Evolutionary conservation across 2,797 vertebrate genomes (phyloP).

Genomic region (Lemur catta): DNA sequence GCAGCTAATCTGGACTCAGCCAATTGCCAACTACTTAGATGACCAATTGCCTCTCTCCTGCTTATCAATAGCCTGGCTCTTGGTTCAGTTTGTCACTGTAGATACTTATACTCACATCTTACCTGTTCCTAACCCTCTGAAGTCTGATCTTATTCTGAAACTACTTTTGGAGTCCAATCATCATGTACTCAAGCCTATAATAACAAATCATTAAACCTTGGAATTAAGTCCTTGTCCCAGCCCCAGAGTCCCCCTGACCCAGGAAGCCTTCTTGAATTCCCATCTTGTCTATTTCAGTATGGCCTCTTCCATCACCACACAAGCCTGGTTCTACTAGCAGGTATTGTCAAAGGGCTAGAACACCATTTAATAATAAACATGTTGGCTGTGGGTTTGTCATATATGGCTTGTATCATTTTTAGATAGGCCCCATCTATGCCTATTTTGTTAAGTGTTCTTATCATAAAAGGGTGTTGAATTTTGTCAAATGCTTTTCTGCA

Average conservation of each 20-base stretch:
- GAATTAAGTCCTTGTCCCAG: background rate
- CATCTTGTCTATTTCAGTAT: background rate
- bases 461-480: no score
- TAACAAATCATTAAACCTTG: conserved; percentile 16
- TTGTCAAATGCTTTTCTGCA: no score
- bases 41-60: background rate
- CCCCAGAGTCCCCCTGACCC: background rate
- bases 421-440: no score
- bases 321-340: background rate
- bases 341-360: background rate
- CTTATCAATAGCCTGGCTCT: background rate
- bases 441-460: no score
- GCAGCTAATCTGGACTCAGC: background rate
- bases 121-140: background rate
- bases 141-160: background rate
- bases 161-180: background rate
- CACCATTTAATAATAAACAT: background rate
- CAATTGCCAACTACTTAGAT: background rate
- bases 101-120: background rate
- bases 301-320: background rate
- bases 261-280: background rate
- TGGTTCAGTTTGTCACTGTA: background rate
- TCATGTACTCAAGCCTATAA: background rate
- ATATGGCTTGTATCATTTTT: no score
- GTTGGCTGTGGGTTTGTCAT: background rate